Evolutionary conservation across 2,797 vertebrate genomes (phyloP).

Genomic region (Squalus acanthias): DNA sequence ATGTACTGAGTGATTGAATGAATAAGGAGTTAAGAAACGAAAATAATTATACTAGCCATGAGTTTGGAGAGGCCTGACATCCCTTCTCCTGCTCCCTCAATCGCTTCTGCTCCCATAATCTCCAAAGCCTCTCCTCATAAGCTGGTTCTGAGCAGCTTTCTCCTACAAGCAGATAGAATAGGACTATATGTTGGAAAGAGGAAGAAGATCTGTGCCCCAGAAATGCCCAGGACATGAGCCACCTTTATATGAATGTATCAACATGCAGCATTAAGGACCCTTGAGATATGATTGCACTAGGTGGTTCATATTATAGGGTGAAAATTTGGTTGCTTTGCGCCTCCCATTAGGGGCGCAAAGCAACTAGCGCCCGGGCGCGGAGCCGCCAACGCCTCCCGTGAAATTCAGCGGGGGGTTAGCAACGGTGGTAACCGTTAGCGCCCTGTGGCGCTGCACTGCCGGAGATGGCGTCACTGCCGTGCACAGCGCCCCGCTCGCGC

Average conservation of each 20-base stretch:
- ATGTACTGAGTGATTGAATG: neutral
- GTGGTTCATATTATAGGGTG: neutral
- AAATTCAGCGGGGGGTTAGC: too few species aligned
- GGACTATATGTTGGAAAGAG: neutral
- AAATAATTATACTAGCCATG: neutral
- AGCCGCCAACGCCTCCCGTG: too few species aligned
- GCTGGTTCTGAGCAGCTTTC: neutral
- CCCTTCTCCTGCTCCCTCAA: neutral
- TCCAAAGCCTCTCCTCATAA: neutral
- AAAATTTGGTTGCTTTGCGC: too few species aligned
- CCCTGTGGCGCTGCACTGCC: too few species aligned
- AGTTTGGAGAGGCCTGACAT: neutral
- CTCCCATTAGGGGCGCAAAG: too few species aligned
- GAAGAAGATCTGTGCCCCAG: neutral
- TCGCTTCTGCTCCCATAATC: neutral
- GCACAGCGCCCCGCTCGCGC: too few species aligned
- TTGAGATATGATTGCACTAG: neutral
- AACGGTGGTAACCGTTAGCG: too few species aligned
- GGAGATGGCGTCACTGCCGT: too few species aligned
- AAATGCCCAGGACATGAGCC: neutral
- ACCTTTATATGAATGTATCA: neutral
- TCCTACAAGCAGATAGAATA: neutral
- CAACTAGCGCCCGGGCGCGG: too few species aligned
- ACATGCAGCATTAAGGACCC: neutral
- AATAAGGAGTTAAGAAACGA: neutral